phyloP scores from a whole-genome alignment of 2,113 vertebrate genomes.

The Sitta europaea region DNA sequence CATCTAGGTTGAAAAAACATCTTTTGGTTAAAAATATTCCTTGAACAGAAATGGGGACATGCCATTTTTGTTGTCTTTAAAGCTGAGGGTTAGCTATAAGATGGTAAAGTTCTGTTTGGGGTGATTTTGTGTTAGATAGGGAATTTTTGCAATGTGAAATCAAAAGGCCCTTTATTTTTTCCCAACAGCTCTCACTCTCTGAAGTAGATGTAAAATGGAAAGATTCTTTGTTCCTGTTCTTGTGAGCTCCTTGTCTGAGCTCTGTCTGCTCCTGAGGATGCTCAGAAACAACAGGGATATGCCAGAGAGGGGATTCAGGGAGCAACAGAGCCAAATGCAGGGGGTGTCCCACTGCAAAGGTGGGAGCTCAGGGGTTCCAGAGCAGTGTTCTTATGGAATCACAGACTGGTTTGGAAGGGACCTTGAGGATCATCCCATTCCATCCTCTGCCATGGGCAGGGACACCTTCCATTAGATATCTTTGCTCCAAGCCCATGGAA shows the following conservation, averaged over 20 bases:
- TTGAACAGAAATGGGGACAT: neutral
- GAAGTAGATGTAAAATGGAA: neutral
- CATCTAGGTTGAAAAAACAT: conserved; percentile 21
- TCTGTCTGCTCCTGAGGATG: neutral
- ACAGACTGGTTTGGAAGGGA: neutral
- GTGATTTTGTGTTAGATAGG: neutral
- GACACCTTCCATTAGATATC: neutral
- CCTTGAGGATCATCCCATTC: neutral
- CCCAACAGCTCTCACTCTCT: neutral
- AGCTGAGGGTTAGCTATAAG: neutral
- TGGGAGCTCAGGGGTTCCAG: neutral
- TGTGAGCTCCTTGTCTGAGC: neutral
- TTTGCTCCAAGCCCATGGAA: neutral
- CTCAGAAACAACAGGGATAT: neutral
- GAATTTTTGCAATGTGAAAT: neutral
- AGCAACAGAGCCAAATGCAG: neutral
- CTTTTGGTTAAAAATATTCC: conserved; percentile 26
- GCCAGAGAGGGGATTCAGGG: neutral
- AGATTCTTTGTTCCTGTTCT: neutral
- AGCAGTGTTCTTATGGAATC: neutral
- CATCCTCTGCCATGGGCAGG: neutral
- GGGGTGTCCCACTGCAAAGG: neutral
- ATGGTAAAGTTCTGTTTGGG: neutral
- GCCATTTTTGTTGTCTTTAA: conserved; percentile 17
- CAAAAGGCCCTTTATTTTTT: neutral